Base-by-base conservation (phyloP, 1,140 invertebrate species). In the Notospermus geniculatus region DNA sequence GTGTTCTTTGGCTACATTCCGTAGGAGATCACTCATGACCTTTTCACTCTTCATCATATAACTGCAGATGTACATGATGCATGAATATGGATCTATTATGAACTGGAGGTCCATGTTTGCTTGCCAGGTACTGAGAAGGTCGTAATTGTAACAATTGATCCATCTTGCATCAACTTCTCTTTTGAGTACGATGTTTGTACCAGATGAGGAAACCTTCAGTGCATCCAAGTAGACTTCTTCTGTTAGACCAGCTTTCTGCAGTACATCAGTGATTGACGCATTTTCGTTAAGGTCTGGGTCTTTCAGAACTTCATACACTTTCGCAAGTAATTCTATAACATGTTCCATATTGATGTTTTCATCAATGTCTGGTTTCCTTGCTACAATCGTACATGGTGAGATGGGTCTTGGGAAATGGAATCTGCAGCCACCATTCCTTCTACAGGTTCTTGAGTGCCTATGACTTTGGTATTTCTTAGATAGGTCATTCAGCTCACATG, bases 31-130 rank as follows among this genome's bases (percentile, higher is more conserved):
- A 36, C 46, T 50, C 25, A 27, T 50, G 9, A 19, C 46, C n/a
- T 50, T 50, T 50, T 50, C 19, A 27, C 46, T 50, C n/a, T 50
- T 50, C 19, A 27, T 23, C 46, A 50, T 23, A n/a, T 50, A 50
- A 23, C 19, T 23, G n/a, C 19, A 19, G 4, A 50, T 27, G 25
- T 50, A 50, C 46, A 50, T 27, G n/a, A 27, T 27, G 25, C 46
- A 50, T 50, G 46, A 5, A 50, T 50, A 50, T 50, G 25, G 19
- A 50, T 50, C 46, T 7, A 50, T 4, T 50, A 50, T 50, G 46
- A 50, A 50, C 25, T 50, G 46, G 46, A 50, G n/a, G 25, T 50
- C 46, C 9, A 50, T 50, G 46, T 50, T 50, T 23, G 46, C 46
- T 27, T 50, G 46, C 46, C 46, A 50, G 25, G 46, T 27, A n/a